Base-by-base conservation (phyloP, 2,888 invertebrate species). In the Terebella lapidaria region DNA sequence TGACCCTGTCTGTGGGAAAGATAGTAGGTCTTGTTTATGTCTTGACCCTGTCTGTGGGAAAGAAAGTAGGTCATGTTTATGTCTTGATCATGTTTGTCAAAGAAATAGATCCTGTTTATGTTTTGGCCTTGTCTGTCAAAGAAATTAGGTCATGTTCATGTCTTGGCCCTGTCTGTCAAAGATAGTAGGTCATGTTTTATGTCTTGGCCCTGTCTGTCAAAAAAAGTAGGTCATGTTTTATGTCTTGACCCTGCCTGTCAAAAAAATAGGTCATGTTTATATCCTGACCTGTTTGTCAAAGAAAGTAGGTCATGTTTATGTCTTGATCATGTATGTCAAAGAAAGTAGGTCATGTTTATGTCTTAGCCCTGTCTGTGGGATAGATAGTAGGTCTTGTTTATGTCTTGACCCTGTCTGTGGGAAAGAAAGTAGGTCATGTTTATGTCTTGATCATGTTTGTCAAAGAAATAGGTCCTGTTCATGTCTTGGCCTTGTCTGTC, bases 401-500 rank as follows among this genome's bases (percentile, higher is more conserved):
- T 96, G 99, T 64, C 94, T 89, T 83, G 95, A 99, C 66, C 93
- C n/a, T n/a, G n/a, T 94, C 79, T 92, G 92, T 64, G 94, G 96
- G 67, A 94, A 93, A 83, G 89, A 89, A 84, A 92, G 89, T 88
- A 78, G 80, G 63, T 60, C 27, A 10, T 83, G 94, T 95, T 82
- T 97, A 97, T 29, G 96, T 99, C 64, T 94, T 89, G 83, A 95
- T 99, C 66, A 93, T 94, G 79, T 92, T 92, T 64, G 94, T 96
- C 94, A 93, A 83, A 89, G 89, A 84, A 92, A 89, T 88, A 78
- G 80, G 63, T 60, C 27, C n/a, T 1, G 22, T 95, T 82, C 97
- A 97, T 29, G 96, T 99, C 64, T 94, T 89, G 83, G 95, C 99
- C 66, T 93, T 94, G 79, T 92, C 92, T 64, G 94, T 96, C 67